These are phyloP conservation scores for Nomada goodeniana DNA, from an alignment of 2,888 invertebrate genomes.

Conservation along the genomic window DNA sequence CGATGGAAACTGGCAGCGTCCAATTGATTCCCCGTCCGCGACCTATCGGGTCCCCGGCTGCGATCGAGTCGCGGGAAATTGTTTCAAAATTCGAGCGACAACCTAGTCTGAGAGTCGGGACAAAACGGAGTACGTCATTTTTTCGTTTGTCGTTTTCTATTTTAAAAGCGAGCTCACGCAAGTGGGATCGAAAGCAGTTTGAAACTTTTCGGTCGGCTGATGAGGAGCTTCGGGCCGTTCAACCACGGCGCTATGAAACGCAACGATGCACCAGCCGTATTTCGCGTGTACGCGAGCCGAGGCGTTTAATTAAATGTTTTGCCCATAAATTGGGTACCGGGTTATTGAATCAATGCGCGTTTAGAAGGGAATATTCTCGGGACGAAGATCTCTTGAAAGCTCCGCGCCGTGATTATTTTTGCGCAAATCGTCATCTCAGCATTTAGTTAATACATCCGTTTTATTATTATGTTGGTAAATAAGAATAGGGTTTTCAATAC, in stretches of 20 bases:
- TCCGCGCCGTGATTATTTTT: no score
- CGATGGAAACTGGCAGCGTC: background rate
- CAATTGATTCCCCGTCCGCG: background rate
- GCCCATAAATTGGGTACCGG: background rate
- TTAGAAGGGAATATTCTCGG: no score
- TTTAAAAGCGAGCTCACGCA: background rate
- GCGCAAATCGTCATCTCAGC: no score
- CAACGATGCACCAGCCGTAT: background rate
- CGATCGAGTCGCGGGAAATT: background rate
- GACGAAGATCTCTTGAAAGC: background rate
- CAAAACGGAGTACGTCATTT: no score
- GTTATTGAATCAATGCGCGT: background rate
- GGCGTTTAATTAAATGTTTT: conserved; percentile 12
- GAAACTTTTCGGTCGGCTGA: background rate
- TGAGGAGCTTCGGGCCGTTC: conserved; percentile 9
- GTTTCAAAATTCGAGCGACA: background rate
- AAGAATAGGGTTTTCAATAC: no score
- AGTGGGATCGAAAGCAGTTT: background rate
- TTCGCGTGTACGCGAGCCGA: background rate
- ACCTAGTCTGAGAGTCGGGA: no score
- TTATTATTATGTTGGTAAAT: no score
- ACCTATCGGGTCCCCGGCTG: background rate
- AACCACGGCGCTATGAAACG: conserved; percentile 3
- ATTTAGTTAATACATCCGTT: no score
- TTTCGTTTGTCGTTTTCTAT: background rate